Evolutionary conservation across 1,140 invertebrate species (phyloP), one percentile per base, ranked within the genome.

Genomic region (Chrysomallon squamiferum): DNA sequence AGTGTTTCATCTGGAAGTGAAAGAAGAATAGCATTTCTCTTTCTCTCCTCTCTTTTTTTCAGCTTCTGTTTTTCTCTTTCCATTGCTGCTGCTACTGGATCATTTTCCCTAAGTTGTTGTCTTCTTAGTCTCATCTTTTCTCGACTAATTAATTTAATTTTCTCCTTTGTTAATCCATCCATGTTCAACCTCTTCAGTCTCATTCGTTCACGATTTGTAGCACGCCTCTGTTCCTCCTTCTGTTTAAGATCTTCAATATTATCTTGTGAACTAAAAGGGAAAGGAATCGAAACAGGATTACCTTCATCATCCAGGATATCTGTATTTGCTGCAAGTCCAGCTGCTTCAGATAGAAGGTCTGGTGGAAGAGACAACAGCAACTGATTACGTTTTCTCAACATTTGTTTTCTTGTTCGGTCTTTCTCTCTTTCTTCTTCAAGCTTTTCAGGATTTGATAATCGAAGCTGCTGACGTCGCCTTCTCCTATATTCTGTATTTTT

Each of bases 1-100:
- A 54, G 50, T 18, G 22, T 54, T 9, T 54, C 50, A 13, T 54
- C 50, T 54, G 50, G 50, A 18, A 54, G 2, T 54, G 50, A 54
- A 18, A 54, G 50, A 25, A 54, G 29, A 15, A 54, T 54, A 22
- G 50, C 50, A 9, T 54, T 54, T 30, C 50, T 3, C 50, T 30
- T 15, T 30, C 50, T 20, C 25, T 54, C 50, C 15, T 27, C 29
- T 54, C 50, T 54, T 13, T 54, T 54, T 2, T 30, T 25, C 29
- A 54, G 22, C 25, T 54, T 54, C 50, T 54, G 22, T 7, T 22
- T 54, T 27, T 54, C 50, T 54, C 50, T 20, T 27, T 54, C 22
- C n/a, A 30, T 13, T 3, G 50, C 50, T 54, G 50, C 50, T 20
- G 50, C 50, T 18, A 30, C 50, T 22, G 50, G 50, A 30, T 54